Percentiles rank a stretch among this genome's conserved stretches.
phyloP scores from a whole-genome alignment of 2,113 vertebrate species.

The Gallinago paraguaiae region DNA sequence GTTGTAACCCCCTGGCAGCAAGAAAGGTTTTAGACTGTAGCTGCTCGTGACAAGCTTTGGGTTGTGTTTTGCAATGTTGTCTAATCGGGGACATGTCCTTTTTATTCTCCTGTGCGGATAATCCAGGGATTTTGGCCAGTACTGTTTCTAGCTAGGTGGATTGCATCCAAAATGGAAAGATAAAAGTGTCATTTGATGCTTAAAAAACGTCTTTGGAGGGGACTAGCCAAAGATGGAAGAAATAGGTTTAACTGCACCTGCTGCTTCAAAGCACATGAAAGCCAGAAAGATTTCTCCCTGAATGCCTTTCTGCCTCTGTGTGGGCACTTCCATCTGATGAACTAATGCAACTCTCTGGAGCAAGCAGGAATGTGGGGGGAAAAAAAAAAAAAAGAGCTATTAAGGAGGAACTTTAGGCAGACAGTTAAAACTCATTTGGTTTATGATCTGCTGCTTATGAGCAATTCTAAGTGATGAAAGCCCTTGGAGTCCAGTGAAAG shows the following conservation, averaged over 20 bases:
- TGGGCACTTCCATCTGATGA: slow-evolving; percentile 50
- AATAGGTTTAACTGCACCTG: slow-evolving; percentile 52
- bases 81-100: not conserved
- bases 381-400: not conserved
- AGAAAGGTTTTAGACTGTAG: not conserved
- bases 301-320: slow-evolving; percentile 53
- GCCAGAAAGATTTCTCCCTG: slow-evolving; percentile 18
- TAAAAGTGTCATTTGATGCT: slow-evolving; percentile 43
- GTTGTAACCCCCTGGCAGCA: not conserved
- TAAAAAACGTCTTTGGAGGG: not conserved
- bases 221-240: slow-evolving; percentile 20
- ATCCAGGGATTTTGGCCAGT: slow-evolving; percentile 30
- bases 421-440: slow-evolving; percentile 38
- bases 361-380: not conserved
- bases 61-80: not conserved
- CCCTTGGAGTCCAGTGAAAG: not conserved
- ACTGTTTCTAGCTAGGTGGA: slow-evolving; percentile 19
- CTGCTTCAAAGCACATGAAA: slow-evolving; percentile 55
- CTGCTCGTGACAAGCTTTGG: not conserved
- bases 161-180: slow-evolving; percentile 35
- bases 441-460: slow-evolving; percentile 47
- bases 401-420: slow-evolving; percentile 53
- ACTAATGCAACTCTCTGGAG: slow-evolving; percentile 39
- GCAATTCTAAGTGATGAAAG: not conserved
- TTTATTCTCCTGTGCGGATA: not conserved